These are phyloP conservation scores for Antechinus stuartii DNA, from an alignment of 2,113 vertebrate species.

Conservation along the genomic window DNA sequence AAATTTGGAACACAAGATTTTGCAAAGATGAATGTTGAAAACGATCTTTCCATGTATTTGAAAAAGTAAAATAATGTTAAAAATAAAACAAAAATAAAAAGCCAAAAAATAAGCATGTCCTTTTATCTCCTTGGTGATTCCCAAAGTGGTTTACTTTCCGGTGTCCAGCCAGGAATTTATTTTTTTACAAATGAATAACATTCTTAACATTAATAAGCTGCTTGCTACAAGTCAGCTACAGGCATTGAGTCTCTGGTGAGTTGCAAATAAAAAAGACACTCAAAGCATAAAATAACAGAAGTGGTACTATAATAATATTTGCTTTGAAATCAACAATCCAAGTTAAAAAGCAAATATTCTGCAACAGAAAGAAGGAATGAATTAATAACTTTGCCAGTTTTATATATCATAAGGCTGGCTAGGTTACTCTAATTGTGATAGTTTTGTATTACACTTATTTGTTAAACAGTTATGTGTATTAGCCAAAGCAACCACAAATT, in stretches of 20 bases:
- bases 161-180: neutral
- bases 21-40: too few species aligned
- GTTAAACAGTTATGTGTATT: neutral
- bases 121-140: neutral
- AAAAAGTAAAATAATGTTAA: too few species aligned
- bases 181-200: slow-evolving; percentile 10
- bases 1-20: too few species aligned
- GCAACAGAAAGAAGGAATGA: neutral
- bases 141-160: neutral
- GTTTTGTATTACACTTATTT: neutral
- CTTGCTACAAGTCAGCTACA: neutral
- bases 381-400: neutral
- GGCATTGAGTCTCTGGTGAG: neutral
- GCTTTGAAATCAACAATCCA: neutral
- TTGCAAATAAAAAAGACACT: neutral
- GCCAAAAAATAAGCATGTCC: too few species aligned
- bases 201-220: neutral
- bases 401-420: neutral
- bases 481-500: neutral
- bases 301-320: neutral
- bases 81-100: too few species aligned
- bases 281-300: neutral
- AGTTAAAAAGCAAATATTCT: neutral
- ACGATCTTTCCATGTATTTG: too few species aligned
- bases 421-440: neutral